Evolutionary conservation across 2,797 vertebrate species (phyloP).

Genomic region (Siniperca scherzeri): DNA sequence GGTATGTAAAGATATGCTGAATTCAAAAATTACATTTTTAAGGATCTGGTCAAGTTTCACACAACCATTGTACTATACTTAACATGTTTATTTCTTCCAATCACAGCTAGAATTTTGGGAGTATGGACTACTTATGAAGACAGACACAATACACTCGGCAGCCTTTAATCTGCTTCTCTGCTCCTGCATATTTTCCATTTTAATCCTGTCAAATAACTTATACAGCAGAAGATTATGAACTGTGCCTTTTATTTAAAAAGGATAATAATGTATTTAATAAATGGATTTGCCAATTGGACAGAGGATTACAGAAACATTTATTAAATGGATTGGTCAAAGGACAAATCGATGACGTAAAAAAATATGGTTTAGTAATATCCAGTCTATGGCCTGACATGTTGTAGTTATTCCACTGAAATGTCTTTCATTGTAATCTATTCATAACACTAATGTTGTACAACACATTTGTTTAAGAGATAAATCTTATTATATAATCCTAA

Average conservation of each 20-base stretch:
- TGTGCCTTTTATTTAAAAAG: slow-evolving; percentile 52
- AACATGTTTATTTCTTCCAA: slow-evolving; percentile 19
- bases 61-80: neutral
- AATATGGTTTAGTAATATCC: slow-evolving; percentile 31
- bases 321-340: slow-evolving; percentile 28
- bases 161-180: slow-evolving; percentile 41
- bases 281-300: slow-evolving; percentile 44
- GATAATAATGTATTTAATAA: slow-evolving; percentile 48
- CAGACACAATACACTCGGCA: slow-evolving; percentile 7
- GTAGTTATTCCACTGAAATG: slow-evolving; percentile 1
- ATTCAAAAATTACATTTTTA: slow-evolving; percentile 26
- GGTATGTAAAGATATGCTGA: slow-evolving; percentile 12
- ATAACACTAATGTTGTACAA: neutral
- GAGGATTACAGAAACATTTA: slow-evolving; percentile 46
- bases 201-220: slow-evolving; percentile 58
- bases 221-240: slow-evolving; percentile 43
- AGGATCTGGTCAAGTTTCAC: slow-evolving; percentile 6
- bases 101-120: neutral
- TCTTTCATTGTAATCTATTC: neutral
- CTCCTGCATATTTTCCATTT: slow-evolving; percentile 49
- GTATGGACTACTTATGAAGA: slow-evolving; percentile 15
- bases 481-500: no score
- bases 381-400: neutral
- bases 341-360: slow-evolving; percentile 27
- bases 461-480: slow-evolving; percentile 1